Base-by-base conservation (phyloP, 2,888 invertebrate genomes). In the Sicus ferrugineus region DNA sequence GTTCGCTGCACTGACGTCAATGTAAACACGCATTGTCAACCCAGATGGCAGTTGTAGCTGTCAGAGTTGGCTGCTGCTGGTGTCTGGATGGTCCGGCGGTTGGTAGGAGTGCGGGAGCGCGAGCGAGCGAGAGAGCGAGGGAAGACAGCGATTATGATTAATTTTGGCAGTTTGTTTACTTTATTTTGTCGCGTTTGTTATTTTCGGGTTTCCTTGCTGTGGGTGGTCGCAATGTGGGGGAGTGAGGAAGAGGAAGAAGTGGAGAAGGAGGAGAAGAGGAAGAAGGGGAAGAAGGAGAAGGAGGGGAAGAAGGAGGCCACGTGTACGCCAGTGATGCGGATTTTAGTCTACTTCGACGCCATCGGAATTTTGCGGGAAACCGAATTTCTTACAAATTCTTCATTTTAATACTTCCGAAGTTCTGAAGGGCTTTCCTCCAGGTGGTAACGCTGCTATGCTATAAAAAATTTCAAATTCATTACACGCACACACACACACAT, bases 91-190 rank as follows among this genome's bases (percentile, higher is more conserved):
- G 6, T 34, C 7, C 38, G 6, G 38, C 38, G 6, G 38, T 64
- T 52, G 16, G 9, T 52, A 31, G 34, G n/a, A 34, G 14, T 31
- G 58, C 7, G 42, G 42, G 16, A 42, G 11, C 42, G 4, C 42
- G 42, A 42, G 21, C 54, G 26, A 54, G 16, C 54, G 14, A 14
- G 21, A 11, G 14, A 9, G 5, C n/a, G 38, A 1, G 1, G 50
- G n/a, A n/a, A 1, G 50, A 21, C 23, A 42, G 54, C 3, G 28
- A 56, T 81, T 78, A 80, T 81, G 79, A 79, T 75, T 21, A 75
- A 77, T 78, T 79, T 80, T 80, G 81, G 81, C 79, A 81, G 80
- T 81, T 76, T 81, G 81, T 81, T 81, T 81, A 81, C 81, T 66
- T 80, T 79, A 81, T 79, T 81, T 82, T 79, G 80, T 81, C 81